These are phyloP conservation scores for Marmota flaviventris DNA, from an alignment of 2,113 vertebrate genomes.

Conservation along the genomic window DNA sequence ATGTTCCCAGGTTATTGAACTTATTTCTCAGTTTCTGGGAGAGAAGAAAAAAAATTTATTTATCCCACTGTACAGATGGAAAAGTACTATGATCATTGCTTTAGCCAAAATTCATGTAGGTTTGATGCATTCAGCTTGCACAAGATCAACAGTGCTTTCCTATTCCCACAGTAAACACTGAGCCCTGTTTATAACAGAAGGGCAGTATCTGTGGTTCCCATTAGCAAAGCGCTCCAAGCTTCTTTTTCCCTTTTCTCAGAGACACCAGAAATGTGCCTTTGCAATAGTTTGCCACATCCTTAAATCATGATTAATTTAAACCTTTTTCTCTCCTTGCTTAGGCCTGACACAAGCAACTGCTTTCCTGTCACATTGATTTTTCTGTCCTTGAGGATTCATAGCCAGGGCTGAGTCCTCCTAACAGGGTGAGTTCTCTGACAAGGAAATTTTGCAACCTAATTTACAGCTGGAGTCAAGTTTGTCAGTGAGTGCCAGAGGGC, in stretches of 20 bases:
- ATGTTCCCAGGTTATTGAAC: neutral
- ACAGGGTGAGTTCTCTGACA: conserved; percentile 80
- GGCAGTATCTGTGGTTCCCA: conserved; percentile 64
- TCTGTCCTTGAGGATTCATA: conserved; percentile 74
- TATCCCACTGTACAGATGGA: neutral
- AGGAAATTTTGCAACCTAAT: conserved; percentile 87
- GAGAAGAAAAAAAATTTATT: conserved; percentile 49
- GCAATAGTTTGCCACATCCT: conserved; percentile 21
- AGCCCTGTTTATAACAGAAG: conserved; percentile 79
- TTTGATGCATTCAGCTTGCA: conserved; percentile 79
- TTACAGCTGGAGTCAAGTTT: conserved; percentile 83
- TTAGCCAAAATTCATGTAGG: conserved; percentile 70
- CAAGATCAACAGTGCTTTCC: conserved; percentile 77
- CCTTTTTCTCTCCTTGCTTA: conserved; percentile 58
- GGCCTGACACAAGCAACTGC: conserved; percentile 71
- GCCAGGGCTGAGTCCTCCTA: conserved; percentile 76
- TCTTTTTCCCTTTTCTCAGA: neutral
- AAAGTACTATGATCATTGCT: conserved; percentile 43
- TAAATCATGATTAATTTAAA: conserved; percentile 76
- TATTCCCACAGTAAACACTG: conserved; percentile 78
- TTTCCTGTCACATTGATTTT: conserved; percentile 81
- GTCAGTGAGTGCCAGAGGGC: conserved; percentile 73
- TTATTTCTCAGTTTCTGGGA: neutral
- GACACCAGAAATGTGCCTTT: conserved; percentile 62
- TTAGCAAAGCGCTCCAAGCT: neutral